Percentiles rank a stretch among this genome's conserved stretches.
These are phyloP conservation scores for Takifugu flavidus DNA, from an alignment of 2,113 vertebrate genomes.

Conservation along the genomic window DNA sequence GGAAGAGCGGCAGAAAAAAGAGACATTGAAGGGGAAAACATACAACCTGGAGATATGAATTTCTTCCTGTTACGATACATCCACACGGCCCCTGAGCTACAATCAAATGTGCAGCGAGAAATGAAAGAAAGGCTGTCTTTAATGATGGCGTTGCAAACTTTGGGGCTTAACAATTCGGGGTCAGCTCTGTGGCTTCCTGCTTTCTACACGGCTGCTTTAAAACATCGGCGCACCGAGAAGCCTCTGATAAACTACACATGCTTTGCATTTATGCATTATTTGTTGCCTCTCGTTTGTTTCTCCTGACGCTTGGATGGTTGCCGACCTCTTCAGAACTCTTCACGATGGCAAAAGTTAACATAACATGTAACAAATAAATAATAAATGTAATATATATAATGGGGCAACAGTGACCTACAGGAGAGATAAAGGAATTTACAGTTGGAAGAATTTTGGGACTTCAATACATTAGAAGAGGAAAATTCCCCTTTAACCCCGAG, in stretches of 20 bases:
- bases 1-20: constrained; percentile 43
- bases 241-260: too few relatives aligned
- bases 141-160: constrained; percentile 32
- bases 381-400: neutral
- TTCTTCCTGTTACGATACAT: constrained; percentile 65
- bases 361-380: constrained; percentile 13
- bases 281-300: too few relatives aligned
- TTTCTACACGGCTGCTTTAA: too few relatives aligned
- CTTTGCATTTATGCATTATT: too few relatives aligned
- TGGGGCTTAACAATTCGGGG: neutral
- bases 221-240: too few relatives aligned
- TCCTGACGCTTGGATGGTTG: too few relatives aligned
- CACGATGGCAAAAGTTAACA: too few relatives aligned
- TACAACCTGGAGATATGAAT: constrained; percentile 71
- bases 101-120: constrained; percentile 19
- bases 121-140: constrained; percentile 4
- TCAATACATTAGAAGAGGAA: constrained; percentile 5
- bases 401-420: constrained; percentile 8
- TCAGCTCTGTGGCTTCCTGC: neutral
- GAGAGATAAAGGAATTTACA: constrained; percentile 21
- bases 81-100: constrained; percentile 40
- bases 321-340: too few relatives aligned
- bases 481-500: constrained; percentile 33
- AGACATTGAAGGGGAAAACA: constrained; percentile 51
- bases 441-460: constrained; percentile 14